Evolutionary conservation across 35 echinoderm and acorn worm genomes (phyloP), one percentile per base, ranked within the genome.

Genomic region (Ptychodera flava): DNA sequence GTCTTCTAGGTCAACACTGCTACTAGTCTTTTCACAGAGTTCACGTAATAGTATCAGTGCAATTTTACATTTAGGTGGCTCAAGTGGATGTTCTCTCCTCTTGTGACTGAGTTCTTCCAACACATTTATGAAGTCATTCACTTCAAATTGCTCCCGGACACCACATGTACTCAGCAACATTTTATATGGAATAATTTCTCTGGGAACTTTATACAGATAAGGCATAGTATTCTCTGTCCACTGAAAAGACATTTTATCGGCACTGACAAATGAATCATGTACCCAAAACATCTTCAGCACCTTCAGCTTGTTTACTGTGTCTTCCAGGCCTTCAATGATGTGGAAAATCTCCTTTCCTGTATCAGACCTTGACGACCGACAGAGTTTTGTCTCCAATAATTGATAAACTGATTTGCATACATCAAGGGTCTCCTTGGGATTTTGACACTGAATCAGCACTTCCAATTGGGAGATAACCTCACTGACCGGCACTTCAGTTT

Each of bases 131-230:
- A 78, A 90, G 35, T 85, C 88, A 33, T 78, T 77, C 10, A 85
- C 6, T 1, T 31, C 38, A 36, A 90, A 90, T 22, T 64, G 27
- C 28, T 90, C 88, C 79, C 35, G 77, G 16, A 90, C 88, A 16
- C 88, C 83, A 36, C 82, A 84, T 12, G 80, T 22, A 1, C 31
- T 76, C 34, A 90, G 35, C 0, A 90, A 82, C 28, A 79, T 85
- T 75, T 52, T 90, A 76, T 36, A 85, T 64, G 6, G 6, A 6
- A 64, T 64, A 12, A 64, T 64, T 64, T 64, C 45, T 64, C 45
- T 64, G 10, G 35, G 87, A 2, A 87, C 86, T 16, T 35, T 79
- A 30, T 80, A 87, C 32, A 87, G 33, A 32, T 77, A 87, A 31
- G 86, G 86, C 0, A 33, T 2, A 34, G 31, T 77, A 6, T 34